Evolutionary conservation across 2,113 vertebrate species (phyloP).

Genomic region (Psittacula cyanocephala): DNA sequence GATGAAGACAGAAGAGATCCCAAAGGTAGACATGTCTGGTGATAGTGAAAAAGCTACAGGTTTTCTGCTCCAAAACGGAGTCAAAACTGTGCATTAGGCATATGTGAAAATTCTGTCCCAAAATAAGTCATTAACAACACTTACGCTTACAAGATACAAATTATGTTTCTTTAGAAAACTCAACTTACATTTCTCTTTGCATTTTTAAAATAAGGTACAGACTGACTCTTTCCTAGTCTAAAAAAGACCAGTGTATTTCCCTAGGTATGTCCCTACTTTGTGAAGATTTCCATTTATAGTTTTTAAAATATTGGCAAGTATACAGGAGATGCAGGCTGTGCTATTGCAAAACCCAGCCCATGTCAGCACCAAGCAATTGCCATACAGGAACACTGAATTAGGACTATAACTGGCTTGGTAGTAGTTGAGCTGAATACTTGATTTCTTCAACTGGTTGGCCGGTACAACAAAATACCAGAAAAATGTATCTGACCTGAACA

Average conservation of each 20-base stretch:
- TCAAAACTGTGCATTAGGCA: not conserved
- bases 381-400: slow-evolving; percentile 15
- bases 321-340: slow-evolving; percentile 26
- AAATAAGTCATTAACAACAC: not conserved
- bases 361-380: slow-evolving; percentile 28
- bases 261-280: not conserved
- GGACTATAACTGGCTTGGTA: not conserved
- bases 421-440: slow-evolving; percentile 1
- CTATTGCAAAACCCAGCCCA: slow-evolving; percentile 26
- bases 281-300: slow-evolving; percentile 13
- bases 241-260: not conserved
- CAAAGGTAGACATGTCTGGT: not conserved
- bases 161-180: not conserved
- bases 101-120: not conserved
- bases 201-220: not conserved
- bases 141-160: not conserved
- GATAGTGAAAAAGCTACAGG: not conserved
- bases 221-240: not conserved
- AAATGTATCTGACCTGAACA: not conserved
- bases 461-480: not conserved
- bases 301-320: slow-evolving; percentile 32
- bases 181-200: not conserved
- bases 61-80: not conserved
- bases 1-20: not conserved
- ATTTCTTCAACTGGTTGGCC: not conserved